Conservation (phyloP, 2,797 vertebrate species). For the Pempheris klunzingeri region DNA sequence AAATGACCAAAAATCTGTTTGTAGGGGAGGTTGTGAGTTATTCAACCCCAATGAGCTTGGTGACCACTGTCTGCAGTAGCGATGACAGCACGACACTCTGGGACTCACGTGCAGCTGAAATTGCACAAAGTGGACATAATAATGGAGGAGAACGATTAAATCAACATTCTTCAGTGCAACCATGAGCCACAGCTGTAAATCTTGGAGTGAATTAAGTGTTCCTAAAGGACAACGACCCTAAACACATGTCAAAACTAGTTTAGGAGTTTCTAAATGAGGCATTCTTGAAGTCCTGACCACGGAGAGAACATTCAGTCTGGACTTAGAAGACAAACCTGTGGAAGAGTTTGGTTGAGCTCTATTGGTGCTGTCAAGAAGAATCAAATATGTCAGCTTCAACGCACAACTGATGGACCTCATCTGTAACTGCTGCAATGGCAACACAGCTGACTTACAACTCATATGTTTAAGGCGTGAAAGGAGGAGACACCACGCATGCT, state of each 20-base stretch:
- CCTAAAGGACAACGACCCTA: neutral
- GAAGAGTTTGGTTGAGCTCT: slow-evolving; percentile 22
- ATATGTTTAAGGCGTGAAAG: slow-evolving; percentile 30
- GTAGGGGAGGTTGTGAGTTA: neutral
- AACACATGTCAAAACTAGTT: neutral
- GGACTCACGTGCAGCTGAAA: neutral
- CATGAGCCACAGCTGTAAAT: neutral
- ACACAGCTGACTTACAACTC: slow-evolving; percentile 27
- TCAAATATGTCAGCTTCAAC: neutral
- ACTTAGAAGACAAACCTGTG: neutral
- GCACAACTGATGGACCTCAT: slow-evolving; percentile 14
- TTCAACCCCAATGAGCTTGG: neutral
- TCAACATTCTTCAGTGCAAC: neutral
- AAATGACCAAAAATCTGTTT: neutral
- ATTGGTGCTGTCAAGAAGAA: neutral
- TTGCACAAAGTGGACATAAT: neutral
- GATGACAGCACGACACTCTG: neutral
- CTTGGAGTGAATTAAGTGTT: neutral
- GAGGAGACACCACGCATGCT: slow-evolving; percentile 10
- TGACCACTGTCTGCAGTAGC: neutral
- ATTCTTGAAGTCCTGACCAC: neutral
- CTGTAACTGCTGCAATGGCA: neutral
- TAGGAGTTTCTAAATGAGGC: neutral
- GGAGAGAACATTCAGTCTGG: neutral
- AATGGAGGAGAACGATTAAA: neutral